phyloP scores from a whole-genome alignment of 2,113 vertebrate species.

The Nesogale talazaci region DNA sequence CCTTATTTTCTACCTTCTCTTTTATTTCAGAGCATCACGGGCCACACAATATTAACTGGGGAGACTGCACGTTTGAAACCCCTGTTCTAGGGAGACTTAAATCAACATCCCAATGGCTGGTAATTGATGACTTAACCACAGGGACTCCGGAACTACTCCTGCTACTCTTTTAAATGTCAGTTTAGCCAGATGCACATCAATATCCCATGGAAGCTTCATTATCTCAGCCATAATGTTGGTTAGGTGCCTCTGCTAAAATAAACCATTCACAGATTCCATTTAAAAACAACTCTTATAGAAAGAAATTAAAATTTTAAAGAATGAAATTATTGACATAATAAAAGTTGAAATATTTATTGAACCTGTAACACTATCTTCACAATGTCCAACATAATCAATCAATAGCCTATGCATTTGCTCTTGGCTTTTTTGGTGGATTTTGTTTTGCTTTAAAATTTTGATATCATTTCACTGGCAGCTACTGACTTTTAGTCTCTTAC shows the following conservation, averaged over 20 bases:
- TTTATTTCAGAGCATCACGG: too few species aligned
- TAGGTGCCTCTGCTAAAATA: background rate
- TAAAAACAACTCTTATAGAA: background rate
- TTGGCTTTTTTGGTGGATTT: conserved; percentile 15
- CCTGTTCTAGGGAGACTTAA: too few species aligned
- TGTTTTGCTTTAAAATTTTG: background rate
- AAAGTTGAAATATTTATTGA: too few species aligned
- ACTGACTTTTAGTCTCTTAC: background rate
- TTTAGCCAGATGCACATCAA: background rate
- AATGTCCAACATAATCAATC: background rate
- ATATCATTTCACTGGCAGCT: background rate
- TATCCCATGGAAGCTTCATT: background rate
- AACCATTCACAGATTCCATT: background rate
- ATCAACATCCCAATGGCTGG: background rate
- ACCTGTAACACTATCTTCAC: background rate
- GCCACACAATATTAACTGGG: too few species aligned
- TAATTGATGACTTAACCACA: background rate
- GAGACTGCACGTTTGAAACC: too few species aligned
- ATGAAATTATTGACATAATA: too few species aligned
- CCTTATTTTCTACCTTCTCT: too few species aligned
- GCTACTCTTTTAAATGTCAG: background rate
- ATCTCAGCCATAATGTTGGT: background rate
- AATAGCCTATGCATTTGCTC: background rate
- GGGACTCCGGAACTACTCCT: background rate
- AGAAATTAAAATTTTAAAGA: background rate